Evolutionary conservation across 2,888 invertebrate species (phyloP), one percentile per base, ranked within the genome.

Genomic region (Ethmia dodecea): DNA sequence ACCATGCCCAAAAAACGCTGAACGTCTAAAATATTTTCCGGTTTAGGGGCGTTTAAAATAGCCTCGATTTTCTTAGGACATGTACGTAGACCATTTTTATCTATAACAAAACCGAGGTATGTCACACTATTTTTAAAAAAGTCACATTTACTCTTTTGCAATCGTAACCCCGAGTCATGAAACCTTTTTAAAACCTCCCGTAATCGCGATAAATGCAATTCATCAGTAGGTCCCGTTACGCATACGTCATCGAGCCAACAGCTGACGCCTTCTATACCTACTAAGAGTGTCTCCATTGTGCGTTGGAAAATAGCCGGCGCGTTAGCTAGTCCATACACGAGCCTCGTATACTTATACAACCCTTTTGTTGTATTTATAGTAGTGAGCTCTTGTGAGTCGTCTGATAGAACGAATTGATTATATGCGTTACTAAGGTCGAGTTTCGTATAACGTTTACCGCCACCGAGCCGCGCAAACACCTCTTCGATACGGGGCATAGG

Each of bases 291-390:
- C 38, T 63, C 60, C 14, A 79, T 35, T 1, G 52, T 54, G 47
- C 74, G 67, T 47, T 56, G 52, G 24, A 55, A 58, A 0, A 42
- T 3, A 28, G 54, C 80, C 0, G 70, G 65, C 3, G 81, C 81
- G 31, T 68, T 69, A 1, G 49, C 52, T 6, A 78, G 60, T 0
- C 69, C 70, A 38, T 72, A 73, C 60, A 65, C 64, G 5, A 72
- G 18, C 9, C 71, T 28, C 43, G 72, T 76, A 38, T 67, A 80
- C 15, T 63, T 39, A 36, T 39, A 69, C 8, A 75, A 30, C 0
- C 70, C 71, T 22, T 45, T 46, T 13, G 48, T 48, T 3, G 70
- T 67, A 8, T 60, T 58, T 38, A 75, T 75, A 3, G 65, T 68
- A 25, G 71, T 72, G 6, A 71, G 55, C n/a, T 43, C 42, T 37